Conservation (phyloP, 1,140 invertebrate species). For the Mesaphorura yosii region DNA sequence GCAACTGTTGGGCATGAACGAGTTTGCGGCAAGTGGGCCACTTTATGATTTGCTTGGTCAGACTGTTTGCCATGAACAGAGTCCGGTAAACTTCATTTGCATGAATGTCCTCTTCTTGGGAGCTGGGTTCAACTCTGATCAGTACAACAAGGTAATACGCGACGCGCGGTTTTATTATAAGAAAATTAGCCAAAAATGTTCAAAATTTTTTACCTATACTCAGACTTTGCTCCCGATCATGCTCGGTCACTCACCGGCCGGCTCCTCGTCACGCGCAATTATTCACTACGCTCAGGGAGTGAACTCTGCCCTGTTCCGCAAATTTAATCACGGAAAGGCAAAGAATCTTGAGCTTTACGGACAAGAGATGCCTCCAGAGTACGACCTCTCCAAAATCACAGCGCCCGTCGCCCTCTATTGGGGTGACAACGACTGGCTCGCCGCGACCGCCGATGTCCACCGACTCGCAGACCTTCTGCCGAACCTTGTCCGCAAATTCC, state of each 20-base stretch:
- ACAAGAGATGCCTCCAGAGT: constrained; percentile 37
- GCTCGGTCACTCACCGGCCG: constrained; percentile 41
- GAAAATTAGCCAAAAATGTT: neutral
- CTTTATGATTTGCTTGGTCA: constrained; percentile 40
- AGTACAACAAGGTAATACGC: constrained; percentile 36
- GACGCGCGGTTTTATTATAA: neutral
- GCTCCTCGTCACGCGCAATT: constrained; percentile 44
- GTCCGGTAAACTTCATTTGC: constrained; percentile 41
- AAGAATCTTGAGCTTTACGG: constrained; percentile 28
- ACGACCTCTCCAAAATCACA: constrained; percentile 34
- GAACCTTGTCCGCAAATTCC: neutral
- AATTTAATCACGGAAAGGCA: constrained; percentile 35
- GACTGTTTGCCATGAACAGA: constrained; percentile 39
- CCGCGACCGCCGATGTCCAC: neutral
- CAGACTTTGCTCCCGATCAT: constrained; percentile 35
- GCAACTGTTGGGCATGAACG: constrained; percentile 36
- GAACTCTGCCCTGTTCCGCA: constrained; percentile 28
- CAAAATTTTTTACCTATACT: constrained; percentile 2
- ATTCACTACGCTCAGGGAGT: constrained; percentile 38
- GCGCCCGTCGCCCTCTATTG: constrained; percentile 37
- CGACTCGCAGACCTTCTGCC: neutral
- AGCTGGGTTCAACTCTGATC: constrained; percentile 43
- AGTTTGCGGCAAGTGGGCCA: constrained; percentile 44
- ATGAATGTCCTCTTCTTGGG: constrained; percentile 46
- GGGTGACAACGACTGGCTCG: constrained; percentile 36